Base-by-base conservation (phyloP, 2,113 vertebrate species). In the Picathartes gymnocephalus region DNA sequence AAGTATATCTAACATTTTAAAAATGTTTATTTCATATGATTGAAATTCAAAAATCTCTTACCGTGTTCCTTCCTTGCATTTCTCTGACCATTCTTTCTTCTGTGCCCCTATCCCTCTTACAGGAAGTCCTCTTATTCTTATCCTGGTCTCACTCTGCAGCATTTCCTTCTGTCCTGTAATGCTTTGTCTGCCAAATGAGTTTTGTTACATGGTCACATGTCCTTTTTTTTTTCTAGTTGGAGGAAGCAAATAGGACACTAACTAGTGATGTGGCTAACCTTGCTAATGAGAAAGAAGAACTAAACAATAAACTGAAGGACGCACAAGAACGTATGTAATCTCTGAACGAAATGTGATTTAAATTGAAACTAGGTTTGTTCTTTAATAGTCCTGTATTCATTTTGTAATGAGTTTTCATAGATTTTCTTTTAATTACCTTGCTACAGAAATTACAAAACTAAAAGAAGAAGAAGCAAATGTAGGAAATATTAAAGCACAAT, bases 181-280 rank as follows among this genome's bases (percentile, higher is more conserved):
- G 6, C 45, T 65, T 80, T 1, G 0, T 61, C 10, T 69, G 40
- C 30, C 76, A 78, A 22, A n/a, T 35, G 45, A n/a, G 20, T 57
- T 91, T 81, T 80, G 12, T 87, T 76, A 79, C 18, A 48, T 78
- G 28, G 13, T 42, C 31, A 58, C 4, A 1, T 13, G 30, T 40
- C 31, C 15, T 81, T 62, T 22, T 72, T 72, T 44, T 87, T 88
- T 58, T 88, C 88, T 93, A 99, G 99, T 96, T 99, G 94, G 99
- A 99, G 95, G 99, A 99, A 97, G 99, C 99, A 33, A 99, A 99
- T 64, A 98, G 99, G 92, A 99, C 99, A 12, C 97, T 99, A 82
- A 99, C 99, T 17, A 99, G 98, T 86, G 99, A 99, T 84, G 99
- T 99, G 39, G 99, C 99, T 73, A 99, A 99, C 97, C 98, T 99